Base-by-base conservation (phyloP, 2,888 invertebrate genomes). In the Bibio marci region DNA sequence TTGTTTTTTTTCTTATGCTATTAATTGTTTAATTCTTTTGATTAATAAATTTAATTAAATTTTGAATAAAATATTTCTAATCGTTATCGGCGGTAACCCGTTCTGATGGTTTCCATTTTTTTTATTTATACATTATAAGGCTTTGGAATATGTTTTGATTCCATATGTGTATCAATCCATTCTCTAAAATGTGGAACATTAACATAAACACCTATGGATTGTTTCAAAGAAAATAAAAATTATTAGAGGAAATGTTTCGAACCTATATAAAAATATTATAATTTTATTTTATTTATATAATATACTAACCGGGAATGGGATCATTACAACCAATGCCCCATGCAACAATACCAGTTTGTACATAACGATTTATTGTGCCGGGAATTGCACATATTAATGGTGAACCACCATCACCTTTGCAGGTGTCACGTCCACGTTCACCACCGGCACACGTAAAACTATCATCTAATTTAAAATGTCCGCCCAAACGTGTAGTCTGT, bases 371-470 rank as follows among this genome's bases (percentile, higher is more conserved):
- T 2, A 30, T 50, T 38, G 45, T 48, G 27, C 67, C 69, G 43
- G 56, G 55, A 35, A 73, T 56, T 2, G 76, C 74, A 46, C 80
- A 81, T 3, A 77, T 76, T 8, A 81, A 59, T 0, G 80, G 77
- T 27, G 78, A 74, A 2, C 81, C 81, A 0, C 80, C 80, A 49
- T 81, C 80, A 8, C 65, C 56, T n/a, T 56, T 45, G 61, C 85
- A 83, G 0, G 80, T 76, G 47, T 68, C 69, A 15, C 74, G 77
- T 1, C 54, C 44, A 45, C 58, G 50, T 49, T 76, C 75, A 0
- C 80, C 80, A 1, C 81, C 81, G 0, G 80, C 80, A 49, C 81
- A 82, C 45, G 78, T 68, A 55, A 80, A 80, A 2, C 71, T 70
- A 0, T 62, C 49, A 49, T 80, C 70, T 3, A 82, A 63, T 35